Conservation (phyloP, 2,113 vertebrate genomes). For the Pygathrix nemaeus region DNA sequence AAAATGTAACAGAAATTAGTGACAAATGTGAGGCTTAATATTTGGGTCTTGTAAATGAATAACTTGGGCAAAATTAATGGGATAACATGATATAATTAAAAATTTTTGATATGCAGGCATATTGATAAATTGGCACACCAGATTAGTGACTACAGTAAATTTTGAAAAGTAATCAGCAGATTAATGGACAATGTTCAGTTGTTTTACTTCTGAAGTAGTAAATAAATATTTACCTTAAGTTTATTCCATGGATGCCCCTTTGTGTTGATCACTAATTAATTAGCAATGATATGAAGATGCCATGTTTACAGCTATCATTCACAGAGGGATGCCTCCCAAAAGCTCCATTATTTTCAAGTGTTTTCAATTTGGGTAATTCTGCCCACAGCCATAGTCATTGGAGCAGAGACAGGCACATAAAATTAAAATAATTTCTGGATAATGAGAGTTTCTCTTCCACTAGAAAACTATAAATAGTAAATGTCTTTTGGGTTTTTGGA, state of each 20-base stretch:
- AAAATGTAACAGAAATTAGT: not conserved
- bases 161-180: not conserved
- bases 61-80: not conserved
- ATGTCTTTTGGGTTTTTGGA: not conserved
- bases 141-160: not conserved
- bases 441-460: not conserved
- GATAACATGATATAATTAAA: not conserved
- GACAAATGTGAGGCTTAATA: not conserved
- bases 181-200: not conserved
- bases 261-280: not conserved
- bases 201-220: not conserved
- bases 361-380: constrained; percentile 41
- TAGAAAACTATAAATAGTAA: constrained; percentile 66
- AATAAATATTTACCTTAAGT: not conserved
- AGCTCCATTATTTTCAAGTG: not conserved
- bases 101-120: not conserved
- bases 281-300: not conserved
- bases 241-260: rapidly evolving
- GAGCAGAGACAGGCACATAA: constrained; percentile 48
- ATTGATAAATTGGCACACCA: not conserved
- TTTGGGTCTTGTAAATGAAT: not conserved
- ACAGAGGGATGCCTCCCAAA: not conserved
- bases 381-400: constrained; percentile 49
- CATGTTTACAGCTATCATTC: not conserved
- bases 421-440: constrained; percentile 29